Conservation (phyloP, 2,888 invertebrate genomes). For the Trachelus troglodyta region DNA sequence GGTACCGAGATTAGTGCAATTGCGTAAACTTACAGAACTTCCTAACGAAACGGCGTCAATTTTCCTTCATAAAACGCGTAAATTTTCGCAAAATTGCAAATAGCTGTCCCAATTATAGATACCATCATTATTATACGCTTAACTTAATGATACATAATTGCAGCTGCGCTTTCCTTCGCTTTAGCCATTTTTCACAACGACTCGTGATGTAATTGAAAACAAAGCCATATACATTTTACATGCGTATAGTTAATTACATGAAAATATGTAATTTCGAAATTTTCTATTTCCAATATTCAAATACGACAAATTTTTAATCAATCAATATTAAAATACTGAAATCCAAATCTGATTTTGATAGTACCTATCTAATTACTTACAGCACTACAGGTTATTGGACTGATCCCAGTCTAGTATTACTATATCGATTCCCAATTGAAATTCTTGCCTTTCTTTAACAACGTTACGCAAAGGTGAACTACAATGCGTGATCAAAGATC, state of each 20-base stretch:
- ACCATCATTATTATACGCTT: background rate
- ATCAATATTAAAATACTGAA: background rate
- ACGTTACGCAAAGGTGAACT: background rate
- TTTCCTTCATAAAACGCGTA: background rate
- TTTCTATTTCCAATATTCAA: background rate
- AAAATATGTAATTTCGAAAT: background rate
- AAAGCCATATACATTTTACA: background rate
- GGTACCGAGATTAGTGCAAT: background rate
- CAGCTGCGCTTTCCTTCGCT: background rate
- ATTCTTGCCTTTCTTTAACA: background rate
- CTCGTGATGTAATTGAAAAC: background rate
- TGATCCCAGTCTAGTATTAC: background rate
- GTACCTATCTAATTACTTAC: background rate
- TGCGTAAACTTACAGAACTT: background rate
- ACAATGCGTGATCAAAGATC: constrained; percentile 32
- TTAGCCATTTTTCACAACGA: background rate
- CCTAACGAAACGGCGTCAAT: background rate
- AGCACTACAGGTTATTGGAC: background rate
- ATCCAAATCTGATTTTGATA: background rate
- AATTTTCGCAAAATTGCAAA: background rate
- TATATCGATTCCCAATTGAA: background rate
- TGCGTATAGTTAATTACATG: background rate
- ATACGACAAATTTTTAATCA: background rate
- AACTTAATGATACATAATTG: background rate
- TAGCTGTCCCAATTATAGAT: background rate